Conservation (phyloP, 1,140 invertebrate genomes). For the Drosophila kikkawai region DNA sequence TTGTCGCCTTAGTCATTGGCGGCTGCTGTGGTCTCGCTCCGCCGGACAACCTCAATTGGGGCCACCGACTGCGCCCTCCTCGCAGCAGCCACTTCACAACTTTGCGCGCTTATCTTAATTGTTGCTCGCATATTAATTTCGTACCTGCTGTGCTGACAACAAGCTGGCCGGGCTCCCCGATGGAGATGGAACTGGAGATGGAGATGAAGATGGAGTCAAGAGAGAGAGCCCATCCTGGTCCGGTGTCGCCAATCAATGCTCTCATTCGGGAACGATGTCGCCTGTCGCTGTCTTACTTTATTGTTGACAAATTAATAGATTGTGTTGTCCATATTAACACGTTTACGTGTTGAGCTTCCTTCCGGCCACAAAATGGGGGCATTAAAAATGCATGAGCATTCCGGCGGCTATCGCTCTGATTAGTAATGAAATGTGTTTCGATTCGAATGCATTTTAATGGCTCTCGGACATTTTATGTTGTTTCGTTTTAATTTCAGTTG, state of each 20-base stretch:
- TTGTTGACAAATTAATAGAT: conserved; percentile 84
- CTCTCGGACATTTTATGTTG: conserved; percentile 22
- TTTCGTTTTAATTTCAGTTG: conserved; percentile 13
- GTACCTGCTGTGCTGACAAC: conserved; percentile 80
- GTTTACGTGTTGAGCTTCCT: conserved; percentile 80
- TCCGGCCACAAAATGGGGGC: conserved; percentile 67
- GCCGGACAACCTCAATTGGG: conserved; percentile 35
- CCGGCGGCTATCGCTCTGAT: conserved; percentile 53
- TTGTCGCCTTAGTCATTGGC: conserved; percentile 71
- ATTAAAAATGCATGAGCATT: conserved; percentile 74
- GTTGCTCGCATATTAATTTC: conserved; percentile 84
- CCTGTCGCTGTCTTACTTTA: conserved; percentile 67
- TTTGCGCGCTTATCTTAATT: conserved; percentile 84
- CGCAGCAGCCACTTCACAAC: conserved; percentile 73
- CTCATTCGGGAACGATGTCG: conserved; percentile 51
- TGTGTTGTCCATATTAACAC: conserved; percentile 82
- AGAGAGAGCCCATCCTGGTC: conserved; percentile 26
- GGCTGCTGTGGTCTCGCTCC: conserved; percentile 31
- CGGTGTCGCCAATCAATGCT: conserved; percentile 48
- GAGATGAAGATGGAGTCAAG: conserved; percentile 8
- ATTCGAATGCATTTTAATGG: conserved; percentile 65
- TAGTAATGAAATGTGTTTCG: conserved; percentile 64
- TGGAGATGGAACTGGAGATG: conserved; percentile 1
- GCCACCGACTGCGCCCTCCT: conserved; percentile 71
- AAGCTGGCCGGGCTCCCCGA: conserved; percentile 21